phyloP scores from a whole-genome alignment of 2,113 vertebrate genomes.

The Tychaedon coryphoeus region DNA sequence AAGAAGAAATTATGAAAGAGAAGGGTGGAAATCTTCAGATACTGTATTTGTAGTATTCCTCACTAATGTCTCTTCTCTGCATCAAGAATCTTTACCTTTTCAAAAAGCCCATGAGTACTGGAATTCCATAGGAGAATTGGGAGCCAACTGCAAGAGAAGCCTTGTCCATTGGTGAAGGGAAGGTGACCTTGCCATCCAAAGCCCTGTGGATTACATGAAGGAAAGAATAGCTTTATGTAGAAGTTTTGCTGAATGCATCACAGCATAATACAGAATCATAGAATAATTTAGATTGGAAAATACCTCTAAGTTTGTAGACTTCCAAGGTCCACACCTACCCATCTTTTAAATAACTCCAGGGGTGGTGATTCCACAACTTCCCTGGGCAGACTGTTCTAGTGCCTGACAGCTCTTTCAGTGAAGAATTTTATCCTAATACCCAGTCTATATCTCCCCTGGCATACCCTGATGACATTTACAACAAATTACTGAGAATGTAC shows the following conservation, averaged over 20 bases:
- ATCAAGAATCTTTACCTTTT: not conserved
- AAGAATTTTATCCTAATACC: not conserved
- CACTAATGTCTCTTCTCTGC: not conserved
- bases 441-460: too few species aligned
- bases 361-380: not conserved
- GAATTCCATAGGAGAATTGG: not conserved
- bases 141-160: not conserved
- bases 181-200: not conserved
- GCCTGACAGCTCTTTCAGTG: not conserved
- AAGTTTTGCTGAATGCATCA: not conserved
- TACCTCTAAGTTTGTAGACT: rapidly evolving
- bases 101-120: not conserved
- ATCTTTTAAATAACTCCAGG: not conserved
- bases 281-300: not conserved
- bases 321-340: not conserved
- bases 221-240: not conserved
- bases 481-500: not conserved
- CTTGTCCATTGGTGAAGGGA: not conserved
- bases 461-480: not conserved
- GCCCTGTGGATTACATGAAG: rapidly evolving
- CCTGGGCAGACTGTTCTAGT: not conserved
- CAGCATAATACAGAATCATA: not conserved
- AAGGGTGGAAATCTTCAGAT: not conserved
- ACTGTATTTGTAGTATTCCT: not conserved
- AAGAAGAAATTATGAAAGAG: not conserved